Evolutionary conservation across 2,113 vertebrate species (phyloP).

Genomic region (Peromyscus californicus): DNA sequence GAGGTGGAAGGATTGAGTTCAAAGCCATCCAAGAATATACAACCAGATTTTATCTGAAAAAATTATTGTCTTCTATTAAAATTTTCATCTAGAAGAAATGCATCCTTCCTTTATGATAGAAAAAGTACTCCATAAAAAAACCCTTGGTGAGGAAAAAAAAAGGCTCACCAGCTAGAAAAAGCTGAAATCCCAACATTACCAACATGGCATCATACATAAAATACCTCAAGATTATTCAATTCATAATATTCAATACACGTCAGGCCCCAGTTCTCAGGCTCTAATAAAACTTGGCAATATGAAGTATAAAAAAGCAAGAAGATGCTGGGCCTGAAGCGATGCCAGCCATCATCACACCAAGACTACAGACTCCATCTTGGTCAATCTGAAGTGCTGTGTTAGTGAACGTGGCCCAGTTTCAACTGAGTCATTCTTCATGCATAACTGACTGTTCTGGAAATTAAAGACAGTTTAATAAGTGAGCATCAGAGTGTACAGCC

Average conservation of each 20-base stretch:
- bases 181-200: not conserved
- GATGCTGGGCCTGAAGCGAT: not conserved
- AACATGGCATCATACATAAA: not conserved
- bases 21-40: not conserved
- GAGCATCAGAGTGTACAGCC: constrained; percentile 10
- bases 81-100: constrained; percentile 46
- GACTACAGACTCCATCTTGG: not conserved
- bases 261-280: not conserved
- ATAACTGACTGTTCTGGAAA: constrained; percentile 51
- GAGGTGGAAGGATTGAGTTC: not conserved
- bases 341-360: not conserved
- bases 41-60: not conserved
- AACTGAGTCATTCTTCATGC: constrained; percentile 30
- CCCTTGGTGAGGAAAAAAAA: not conserved
- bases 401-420: constrained; percentile 35
- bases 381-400: not conserved
- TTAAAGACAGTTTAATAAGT: constrained; percentile 57
- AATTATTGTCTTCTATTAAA: not conserved
- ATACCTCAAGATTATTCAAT: not conserved
- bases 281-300: not conserved
- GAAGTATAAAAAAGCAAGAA: not conserved
- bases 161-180: not conserved
- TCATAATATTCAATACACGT: not conserved
- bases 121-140: not conserved
- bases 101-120: not conserved